Evolutionary conservation across 2,888 invertebrate species (phyloP), one percentile per base, ranked within the genome.

Genomic region (Chrysodeixis includens): DNA sequence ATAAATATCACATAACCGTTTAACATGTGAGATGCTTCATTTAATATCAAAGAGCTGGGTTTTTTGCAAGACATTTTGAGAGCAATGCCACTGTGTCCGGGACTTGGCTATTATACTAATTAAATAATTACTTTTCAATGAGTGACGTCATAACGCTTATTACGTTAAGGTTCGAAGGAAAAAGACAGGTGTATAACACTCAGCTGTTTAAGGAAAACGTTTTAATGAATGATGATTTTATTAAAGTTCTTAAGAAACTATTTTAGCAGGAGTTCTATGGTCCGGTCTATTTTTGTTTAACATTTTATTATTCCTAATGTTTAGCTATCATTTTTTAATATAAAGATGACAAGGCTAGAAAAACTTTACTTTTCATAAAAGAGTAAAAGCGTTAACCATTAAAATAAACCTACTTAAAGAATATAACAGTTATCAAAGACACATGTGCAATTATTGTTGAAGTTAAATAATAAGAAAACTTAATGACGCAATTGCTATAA

Each of bases 381-480:
- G n/a, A n/a, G n/a, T n/a, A n/a, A n/a, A n/a, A n/a, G n/a, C n/a
- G n/a, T n/a, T n/a, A n/a, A n/a, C n/a, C n/a, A n/a, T n/a, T n/a
- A n/a, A n/a, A n/a, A 26, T 26, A 26, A 2, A 26, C 26, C 26
- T 26, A 26, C 26, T 26, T 26, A 2, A 26, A 26, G 2, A n/a
- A n/a, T n/a, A n/a, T n/a, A n/a, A n/a, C n/a, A n/a, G n/a, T n/a
- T n/a, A n/a, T n/a, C n/a, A n/a, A 35, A 6, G 7, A 30, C 5
- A 3, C 67, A 53, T 72, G 63, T 67, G 56, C 62, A 60, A 76
- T 71, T 49, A 60, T 49, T 49, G 18, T 57, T 35, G 18, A 30
- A 5, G 66, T 76, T 72, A 62, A 46, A 73, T 63, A 72, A 72
- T 49, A 46, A 40, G 9, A 14, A n/a, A 20, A 20, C 20, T 20